phyloP scores from a whole-genome alignment of 2,888 invertebrate species.

The Villa cingulata region DNA sequence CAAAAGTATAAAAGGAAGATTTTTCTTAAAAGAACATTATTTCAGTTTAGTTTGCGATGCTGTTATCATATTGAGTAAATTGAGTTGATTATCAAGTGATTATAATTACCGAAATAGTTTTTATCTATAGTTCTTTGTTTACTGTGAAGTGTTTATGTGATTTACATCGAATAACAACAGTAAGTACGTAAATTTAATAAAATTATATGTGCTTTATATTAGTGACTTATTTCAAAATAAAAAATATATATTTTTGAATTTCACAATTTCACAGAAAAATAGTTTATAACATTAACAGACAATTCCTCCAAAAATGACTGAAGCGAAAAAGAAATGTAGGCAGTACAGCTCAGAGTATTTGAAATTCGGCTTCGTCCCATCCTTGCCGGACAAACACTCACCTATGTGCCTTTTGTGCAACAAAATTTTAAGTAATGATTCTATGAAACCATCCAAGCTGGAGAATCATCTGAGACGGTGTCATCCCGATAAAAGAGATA shows the following conservation, averaged over 20 bases:
- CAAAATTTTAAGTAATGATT: constrained; percentile 7
- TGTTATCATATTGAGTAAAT: too few relatives aligned
- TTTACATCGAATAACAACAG: too few relatives aligned
- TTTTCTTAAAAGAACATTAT: too few relatives aligned
- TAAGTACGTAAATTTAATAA: too few relatives aligned
- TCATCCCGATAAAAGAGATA: constrained; percentile 5
- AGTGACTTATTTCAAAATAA: too few relatives aligned
- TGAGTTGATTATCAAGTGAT: too few relatives aligned
- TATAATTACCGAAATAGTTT: too few relatives aligned
- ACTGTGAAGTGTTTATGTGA: neutral
- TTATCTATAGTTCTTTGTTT: too few relatives aligned
- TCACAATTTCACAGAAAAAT: neutral
- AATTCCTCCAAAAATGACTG: neutral
- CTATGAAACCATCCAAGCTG: constrained; percentile 6
- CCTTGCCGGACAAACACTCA: neutral
- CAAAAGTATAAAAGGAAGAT: too few relatives aligned
- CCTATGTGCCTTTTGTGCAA: constrained; percentile 3
- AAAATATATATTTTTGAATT: too few relatives aligned
- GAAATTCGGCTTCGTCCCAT: constrained; percentile 4
- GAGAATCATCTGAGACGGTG: constrained; percentile 7
- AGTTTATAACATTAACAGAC: neutral
- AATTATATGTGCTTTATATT: too few relatives aligned
- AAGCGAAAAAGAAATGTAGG: neutral
- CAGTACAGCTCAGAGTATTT: constrained; percentile 4
- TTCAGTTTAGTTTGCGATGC: too few relatives aligned